A percentile compares a stretch with the other conserved stretches of the same genome.
Evolutionary conservation across 2,888 invertebrate genomes (phyloP).

Genomic region (Cordilura impudica): DNA sequence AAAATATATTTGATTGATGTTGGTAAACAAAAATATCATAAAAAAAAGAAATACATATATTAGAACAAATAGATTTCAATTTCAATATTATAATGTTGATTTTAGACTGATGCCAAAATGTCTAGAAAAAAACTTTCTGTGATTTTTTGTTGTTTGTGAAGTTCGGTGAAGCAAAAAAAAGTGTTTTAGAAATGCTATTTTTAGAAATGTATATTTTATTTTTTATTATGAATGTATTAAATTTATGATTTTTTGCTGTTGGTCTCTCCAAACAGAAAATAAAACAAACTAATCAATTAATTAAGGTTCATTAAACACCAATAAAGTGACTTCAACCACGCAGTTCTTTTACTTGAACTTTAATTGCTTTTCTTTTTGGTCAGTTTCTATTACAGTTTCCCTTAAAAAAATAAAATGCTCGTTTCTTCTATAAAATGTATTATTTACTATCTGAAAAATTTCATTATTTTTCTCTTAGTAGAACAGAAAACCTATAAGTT

Average conservation of each 20-base stretch:
- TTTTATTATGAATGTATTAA: conserved; percentile 15
- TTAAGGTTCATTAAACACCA: no score
- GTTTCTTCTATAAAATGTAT: no score
- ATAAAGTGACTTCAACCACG: no score
- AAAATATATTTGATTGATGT: conserved; percentile 51
- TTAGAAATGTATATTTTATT: conserved; percentile 17
- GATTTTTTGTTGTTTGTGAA: conserved; percentile 12
- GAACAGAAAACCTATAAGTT: no score
- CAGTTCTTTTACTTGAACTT: no score
- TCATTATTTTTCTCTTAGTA: no score
- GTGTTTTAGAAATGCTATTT: background rate
- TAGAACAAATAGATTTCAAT: conserved; percentile 15
- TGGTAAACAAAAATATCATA: background rate
- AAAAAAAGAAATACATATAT: background rate
- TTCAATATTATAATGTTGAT: conserved; percentile 38
- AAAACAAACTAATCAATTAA: no score
- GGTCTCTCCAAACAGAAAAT: no score
- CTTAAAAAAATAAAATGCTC: no score
- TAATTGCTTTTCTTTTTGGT: no score
- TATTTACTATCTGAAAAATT: no score
- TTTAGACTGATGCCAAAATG: conserved; percentile 56
- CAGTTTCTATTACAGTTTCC: no score
- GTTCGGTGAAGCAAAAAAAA: conserved; percentile 11
- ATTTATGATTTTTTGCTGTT: conserved; percentile 5
- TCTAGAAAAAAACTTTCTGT: conserved; percentile 37